Evolutionary conservation across 2,888 invertebrate species (phyloP).

Genomic region (Lasioglossum pauxillum): DNA sequence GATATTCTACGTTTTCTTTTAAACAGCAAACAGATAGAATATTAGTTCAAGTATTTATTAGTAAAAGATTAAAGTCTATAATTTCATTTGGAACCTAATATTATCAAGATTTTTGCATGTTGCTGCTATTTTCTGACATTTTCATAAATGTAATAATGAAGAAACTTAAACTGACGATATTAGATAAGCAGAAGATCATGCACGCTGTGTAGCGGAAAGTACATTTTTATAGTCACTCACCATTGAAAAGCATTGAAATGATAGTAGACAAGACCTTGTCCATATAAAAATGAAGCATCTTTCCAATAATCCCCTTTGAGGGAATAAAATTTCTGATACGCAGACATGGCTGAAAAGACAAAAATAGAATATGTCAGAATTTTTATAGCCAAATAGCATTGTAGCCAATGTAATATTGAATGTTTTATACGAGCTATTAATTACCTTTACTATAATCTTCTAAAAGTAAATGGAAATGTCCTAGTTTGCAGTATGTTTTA

Average conservation of each 20-base stretch:
- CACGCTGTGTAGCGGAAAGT: neutral
- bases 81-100: neutral
- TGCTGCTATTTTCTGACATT: neutral
- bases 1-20: neutral
- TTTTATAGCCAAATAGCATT: too few relatives aligned
- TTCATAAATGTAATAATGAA: neutral
- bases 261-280: conserved; percentile 97
- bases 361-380: conserved; percentile 71
- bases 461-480: conserved; percentile 96
- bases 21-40: neutral
- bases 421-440: neutral
- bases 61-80: neutral
- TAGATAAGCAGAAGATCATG: neutral
- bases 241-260: conserved; percentile 98
- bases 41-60: neutral
- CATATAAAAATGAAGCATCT: conserved; percentile 96
- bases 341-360: conserved; percentile 93
- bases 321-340: conserved; percentile 96
- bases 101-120: neutral
- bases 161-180: neutral
- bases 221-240: conserved; percentile 88
- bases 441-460: conserved; percentile 98
- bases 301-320: conserved; percentile 93
- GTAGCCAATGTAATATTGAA: neutral
- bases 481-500: conserved; percentile 96